These are phyloP conservation scores for Leptatherina wallacei DNA, from an alignment of 2,797 vertebrate species.

Conservation along the genomic window DNA sequence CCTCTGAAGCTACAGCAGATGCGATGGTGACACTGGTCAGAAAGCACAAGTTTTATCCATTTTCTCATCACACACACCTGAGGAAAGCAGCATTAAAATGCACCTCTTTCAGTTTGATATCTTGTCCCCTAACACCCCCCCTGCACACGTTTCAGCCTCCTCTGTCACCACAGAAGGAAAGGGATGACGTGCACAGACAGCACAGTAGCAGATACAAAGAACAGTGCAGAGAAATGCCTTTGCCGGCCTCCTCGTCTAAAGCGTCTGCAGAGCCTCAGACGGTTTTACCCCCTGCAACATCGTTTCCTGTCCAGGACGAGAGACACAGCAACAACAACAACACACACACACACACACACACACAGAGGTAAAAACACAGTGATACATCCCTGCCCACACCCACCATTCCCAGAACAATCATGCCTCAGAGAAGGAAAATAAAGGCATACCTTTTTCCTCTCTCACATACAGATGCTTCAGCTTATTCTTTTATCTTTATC, in stretches of 20 bases:
- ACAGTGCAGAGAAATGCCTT: slow-evolving; percentile 66
- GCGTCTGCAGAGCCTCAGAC: slow-evolving; percentile 68
- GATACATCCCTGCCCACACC: slow-evolving; percentile 64
- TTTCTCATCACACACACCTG: slow-evolving; percentile 19
- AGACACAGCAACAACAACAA: slow-evolving; percentile 56
- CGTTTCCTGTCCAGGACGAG: slow-evolving; percentile 55
- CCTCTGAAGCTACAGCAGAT: slow-evolving; percentile 55
- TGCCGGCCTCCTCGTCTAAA: slow-evolving; percentile 73
- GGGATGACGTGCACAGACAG: slow-evolving; percentile 57
- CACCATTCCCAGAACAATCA: slow-evolving; percentile 72
- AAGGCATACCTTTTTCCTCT: slow-evolving; percentile 87
- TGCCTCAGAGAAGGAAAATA: slow-evolving; percentile 82
- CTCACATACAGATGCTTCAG: slow-evolving; percentile 87
- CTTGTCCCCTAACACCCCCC: slow-evolving; percentile 21
- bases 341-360: slow-evolving; percentile 26
- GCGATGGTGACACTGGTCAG: slow-evolving; percentile 38
- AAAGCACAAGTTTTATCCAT: slow-evolving; percentile 24
- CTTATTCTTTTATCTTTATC: slow-evolving; percentile 80
- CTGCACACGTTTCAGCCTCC: slow-evolving; percentile 25
- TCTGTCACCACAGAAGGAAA: slow-evolving; percentile 53
- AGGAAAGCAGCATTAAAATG: slow-evolving; percentile 27
- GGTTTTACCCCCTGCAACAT: slow-evolving; percentile 59
- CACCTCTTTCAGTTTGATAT: slow-evolving; percentile 28
- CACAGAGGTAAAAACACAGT: no score
- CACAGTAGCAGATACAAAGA: slow-evolving; percentile 67